A percentile compares a stretch with the other conserved stretches of the same genome.
phyloP scores from a whole-genome alignment of 2,888 invertebrate species.

The Tupiocoris notatus region DNA sequence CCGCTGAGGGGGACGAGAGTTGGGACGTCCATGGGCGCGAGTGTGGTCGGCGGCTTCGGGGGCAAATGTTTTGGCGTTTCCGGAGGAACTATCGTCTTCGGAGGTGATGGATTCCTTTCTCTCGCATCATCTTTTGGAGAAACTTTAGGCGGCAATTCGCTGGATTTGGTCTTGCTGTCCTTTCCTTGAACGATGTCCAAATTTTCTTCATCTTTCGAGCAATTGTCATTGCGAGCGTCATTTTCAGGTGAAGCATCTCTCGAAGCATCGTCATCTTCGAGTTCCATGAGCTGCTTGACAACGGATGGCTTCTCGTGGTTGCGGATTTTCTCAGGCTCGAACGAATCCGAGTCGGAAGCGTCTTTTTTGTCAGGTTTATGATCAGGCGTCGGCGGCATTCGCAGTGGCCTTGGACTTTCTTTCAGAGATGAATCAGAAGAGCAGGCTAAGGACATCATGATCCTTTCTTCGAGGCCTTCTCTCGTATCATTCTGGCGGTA shows the following conservation, averaged over 20 bases:
- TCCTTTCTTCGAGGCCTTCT: slow-evolving; percentile 50
- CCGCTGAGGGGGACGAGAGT: slow-evolving; percentile 24
- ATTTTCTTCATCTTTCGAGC: slow-evolving; percentile 10
- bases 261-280: neutral
- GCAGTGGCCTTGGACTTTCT: slow-evolving; percentile 37
- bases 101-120: neutral
- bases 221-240: neutral
- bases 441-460: slow-evolving; percentile 48
- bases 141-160: neutral
- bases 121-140: neutral
- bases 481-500: slow-evolving; percentile 53
- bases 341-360: slow-evolving; percentile 35
- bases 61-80: slow-evolving; percentile 22
- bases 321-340: slow-evolving; percentile 12
- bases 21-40: slow-evolving; percentile 1
- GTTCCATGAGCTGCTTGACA: slow-evolving; percentile 13
- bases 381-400: slow-evolving; percentile 40
- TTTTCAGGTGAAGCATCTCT: slow-evolving; percentile 4
- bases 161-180: neutral
- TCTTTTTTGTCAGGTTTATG: slow-evolving; percentile 37
- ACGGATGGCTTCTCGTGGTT: slow-evolving; percentile 22
- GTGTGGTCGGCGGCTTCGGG: slow-evolving; percentile 2
- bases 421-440: slow-evolving; percentile 44
- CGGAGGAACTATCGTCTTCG: neutral
- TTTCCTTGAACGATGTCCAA: neutral